A percentile compares a stretch with the other conserved stretches of the same genome.
phyloP scores from a whole-genome alignment of 2,113 vertebrate species.

The Phainopepla nitens region DNA sequence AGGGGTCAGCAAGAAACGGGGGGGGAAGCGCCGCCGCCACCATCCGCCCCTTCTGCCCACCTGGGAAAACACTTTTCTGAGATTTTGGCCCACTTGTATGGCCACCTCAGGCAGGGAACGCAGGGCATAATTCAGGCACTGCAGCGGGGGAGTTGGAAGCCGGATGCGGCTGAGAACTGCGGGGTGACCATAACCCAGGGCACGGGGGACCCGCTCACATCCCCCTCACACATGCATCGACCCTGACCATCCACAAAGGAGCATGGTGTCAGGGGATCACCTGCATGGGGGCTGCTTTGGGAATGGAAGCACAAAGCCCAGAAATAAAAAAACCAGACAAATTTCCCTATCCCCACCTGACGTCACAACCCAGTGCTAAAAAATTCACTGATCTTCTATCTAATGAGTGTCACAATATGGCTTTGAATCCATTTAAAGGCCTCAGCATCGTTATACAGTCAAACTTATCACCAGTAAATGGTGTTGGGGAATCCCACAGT shows the following conservation, averaged over 20 bases:
- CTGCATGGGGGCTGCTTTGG: not conserved
- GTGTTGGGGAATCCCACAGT: not conserved
- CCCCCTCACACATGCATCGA: not conserved
- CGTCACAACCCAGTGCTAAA: not conserved
- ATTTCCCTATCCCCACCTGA: not conserved
- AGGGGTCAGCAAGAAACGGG: accelerated
- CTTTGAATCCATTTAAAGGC: not conserved
- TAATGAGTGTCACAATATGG: not conserved
- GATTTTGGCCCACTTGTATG: not conserved
- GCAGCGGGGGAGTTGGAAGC: accelerated
- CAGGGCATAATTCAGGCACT: accelerated
- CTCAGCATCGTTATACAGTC: not conserved
- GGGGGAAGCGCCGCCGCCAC: accelerated
- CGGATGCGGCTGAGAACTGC: accelerated
- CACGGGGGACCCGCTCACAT: not conserved
- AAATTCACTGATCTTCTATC: not conserved
- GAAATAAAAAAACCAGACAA: not conserved
- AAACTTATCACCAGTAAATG: not conserved
- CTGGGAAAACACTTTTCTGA: not conserved
- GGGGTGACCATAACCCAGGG: not conserved
- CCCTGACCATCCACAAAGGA: not conserved
- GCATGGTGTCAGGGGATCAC: accelerated
- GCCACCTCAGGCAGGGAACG: not conserved
- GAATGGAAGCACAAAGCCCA: not conserved
- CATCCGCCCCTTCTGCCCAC: not conserved